Evolutionary conservation across 1,140 invertebrate genomes (phyloP).

Genomic region (Atopsyche davidsoni): DNA sequence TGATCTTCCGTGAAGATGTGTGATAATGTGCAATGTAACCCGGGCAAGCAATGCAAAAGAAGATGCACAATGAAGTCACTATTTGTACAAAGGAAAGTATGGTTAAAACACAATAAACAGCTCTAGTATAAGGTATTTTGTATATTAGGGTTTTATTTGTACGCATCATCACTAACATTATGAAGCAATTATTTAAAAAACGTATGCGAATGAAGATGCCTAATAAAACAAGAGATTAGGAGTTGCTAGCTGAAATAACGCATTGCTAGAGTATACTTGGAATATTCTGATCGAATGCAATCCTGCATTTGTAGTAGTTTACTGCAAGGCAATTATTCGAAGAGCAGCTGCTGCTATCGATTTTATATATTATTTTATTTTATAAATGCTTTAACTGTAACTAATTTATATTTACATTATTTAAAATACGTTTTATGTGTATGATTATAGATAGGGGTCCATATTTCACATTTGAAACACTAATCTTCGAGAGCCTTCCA

Average conservation of each 20-base stretch:
- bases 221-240: no score
- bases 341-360: slow-evolving; percentile 11
- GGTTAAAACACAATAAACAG: slow-evolving; percentile 16
- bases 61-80: slow-evolving; percentile 30
- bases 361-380: slow-evolving; percentile 5
- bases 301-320: slow-evolving; percentile 10
- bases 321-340: no score
- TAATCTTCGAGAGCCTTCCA: no score
- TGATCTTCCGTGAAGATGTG: slow-evolving; percentile 31
- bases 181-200: no score
- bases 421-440: no score
- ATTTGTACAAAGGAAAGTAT: slow-evolving; percentile 29
- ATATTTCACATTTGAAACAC: no score
- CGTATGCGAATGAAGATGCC: no score
- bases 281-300: no score
- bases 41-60: slow-evolving; percentile 8
- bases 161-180: no score
- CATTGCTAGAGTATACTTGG: no score
- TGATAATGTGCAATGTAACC: slow-evolving; percentile 25
- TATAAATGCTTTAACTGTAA: slow-evolving; percentile 11
- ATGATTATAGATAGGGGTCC: no score
- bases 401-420: slow-evolving; percentile 8
- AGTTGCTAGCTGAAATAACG: no score
- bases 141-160: slow-evolving; percentile 27
- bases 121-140: slow-evolving; percentile 24